Conservation (phyloP, 1,140 invertebrate genomes). For the Ericerus pela region DNA sequence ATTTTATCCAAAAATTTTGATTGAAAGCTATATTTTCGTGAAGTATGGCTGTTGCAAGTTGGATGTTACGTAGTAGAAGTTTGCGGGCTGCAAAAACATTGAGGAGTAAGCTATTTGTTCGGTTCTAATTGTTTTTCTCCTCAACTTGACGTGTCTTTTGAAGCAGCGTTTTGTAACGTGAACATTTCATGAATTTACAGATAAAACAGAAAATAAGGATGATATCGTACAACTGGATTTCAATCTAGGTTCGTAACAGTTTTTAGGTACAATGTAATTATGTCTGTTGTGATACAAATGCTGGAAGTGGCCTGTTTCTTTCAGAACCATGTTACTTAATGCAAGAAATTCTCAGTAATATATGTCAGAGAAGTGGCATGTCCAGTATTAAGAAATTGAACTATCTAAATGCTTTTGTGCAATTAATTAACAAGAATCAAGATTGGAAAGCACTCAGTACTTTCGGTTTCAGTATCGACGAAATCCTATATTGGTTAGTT, state of each 20-base stretch:
- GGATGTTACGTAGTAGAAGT: background rate
- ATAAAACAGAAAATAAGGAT: constrained; percentile 15
- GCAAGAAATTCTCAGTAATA: constrained; percentile 11
- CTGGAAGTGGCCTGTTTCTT: background rate
- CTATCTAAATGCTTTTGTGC: constrained; percentile 13
- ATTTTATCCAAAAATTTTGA: too few relatives aligned
- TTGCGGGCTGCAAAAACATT: background rate
- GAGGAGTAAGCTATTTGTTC: background rate
- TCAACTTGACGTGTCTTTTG: too few relatives aligned
- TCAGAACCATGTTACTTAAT: constrained; percentile 15
- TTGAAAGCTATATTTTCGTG: too few relatives aligned
- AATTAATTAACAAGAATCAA: background rate
- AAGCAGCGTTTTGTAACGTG: too few relatives aligned
- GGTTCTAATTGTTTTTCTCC: too few relatives aligned
- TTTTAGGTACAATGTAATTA: background rate
- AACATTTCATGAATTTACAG: background rate
- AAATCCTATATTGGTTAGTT: constrained; percentile 17
- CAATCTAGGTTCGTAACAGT: constrained; percentile 3
- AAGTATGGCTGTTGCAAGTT: constrained; percentile 2
- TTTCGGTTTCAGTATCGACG: constrained; percentile 15
- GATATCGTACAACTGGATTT: constrained; percentile 13
- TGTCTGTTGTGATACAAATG: background rate
- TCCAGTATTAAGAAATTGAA: constrained; percentile 14
- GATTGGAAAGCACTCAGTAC: constrained; percentile 13
- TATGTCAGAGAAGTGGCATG: constrained; percentile 14